Evolutionary conservation across 1,140 invertebrate genomes (phyloP).

Genomic region (Maconellicoccus hirsutus): DNA sequence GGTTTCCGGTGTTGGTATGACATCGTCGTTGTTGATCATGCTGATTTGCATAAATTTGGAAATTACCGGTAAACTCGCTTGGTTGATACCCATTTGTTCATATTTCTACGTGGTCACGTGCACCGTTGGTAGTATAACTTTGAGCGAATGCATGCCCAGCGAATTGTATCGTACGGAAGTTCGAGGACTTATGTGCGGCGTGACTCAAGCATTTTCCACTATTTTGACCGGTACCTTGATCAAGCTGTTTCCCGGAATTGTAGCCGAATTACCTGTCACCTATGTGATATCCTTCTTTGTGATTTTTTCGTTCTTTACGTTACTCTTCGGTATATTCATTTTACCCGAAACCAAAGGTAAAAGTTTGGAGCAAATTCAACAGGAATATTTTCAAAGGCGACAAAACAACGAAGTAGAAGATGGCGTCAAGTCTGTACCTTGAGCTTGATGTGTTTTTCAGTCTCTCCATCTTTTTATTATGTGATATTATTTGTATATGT

Average conservation of each 20-base stretch:
- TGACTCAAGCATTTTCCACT: conserved; percentile 5
- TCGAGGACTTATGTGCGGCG: not conserved
- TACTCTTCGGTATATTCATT: not conserved
- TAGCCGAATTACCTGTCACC: not conserved
- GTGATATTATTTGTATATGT: no score
- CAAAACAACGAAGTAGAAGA: not conserved
- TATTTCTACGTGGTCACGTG: not conserved
- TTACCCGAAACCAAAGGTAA: conserved; percentile 5
- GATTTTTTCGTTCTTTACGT: not conserved
- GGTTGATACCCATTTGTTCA: not conserved
- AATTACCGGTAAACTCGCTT: not conserved
- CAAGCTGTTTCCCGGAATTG: not conserved
- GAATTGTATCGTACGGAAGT: not conserved
- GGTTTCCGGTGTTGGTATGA: not conserved
- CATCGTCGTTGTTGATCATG: not conserved
- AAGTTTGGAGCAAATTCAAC: conserved; percentile 5
- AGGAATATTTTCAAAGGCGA: not conserved
- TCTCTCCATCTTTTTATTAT: no score
- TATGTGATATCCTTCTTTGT: not conserved
- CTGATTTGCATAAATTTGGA: not conserved
- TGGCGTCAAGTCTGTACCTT: no score
- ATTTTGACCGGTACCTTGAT: not conserved
- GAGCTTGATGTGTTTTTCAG: no score
- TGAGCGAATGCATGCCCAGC: conserved; percentile 17
- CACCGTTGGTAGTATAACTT: not conserved